Conservation (phyloP, 2,113 vertebrate species). For the Rhabdornis inornatus region DNA sequence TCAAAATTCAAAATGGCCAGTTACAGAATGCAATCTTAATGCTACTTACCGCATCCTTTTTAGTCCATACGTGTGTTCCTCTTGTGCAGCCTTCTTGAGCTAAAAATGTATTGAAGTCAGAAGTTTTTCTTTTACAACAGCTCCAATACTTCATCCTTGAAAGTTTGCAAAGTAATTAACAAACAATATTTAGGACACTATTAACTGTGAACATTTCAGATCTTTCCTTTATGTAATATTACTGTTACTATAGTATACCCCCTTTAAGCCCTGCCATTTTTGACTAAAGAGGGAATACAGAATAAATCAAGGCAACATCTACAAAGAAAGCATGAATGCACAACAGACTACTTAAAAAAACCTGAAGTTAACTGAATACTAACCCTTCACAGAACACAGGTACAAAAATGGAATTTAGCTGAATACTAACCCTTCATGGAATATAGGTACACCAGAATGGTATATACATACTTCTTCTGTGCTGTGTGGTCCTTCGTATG, state of each 20-base stretch:
- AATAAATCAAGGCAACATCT: not conserved
- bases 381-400: constrained; percentile 93
- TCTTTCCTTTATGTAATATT: not conserved
- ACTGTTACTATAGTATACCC: not conserved
- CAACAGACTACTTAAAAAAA: not conserved
- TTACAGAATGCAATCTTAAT: not conserved
- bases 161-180: constrained; percentile 13
- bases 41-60: constrained; percentile 85
- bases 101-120: constrained; percentile 93
- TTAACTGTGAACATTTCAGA: not conserved
- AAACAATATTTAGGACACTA: not conserved
- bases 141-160: constrained; percentile 98
- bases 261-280: not conserved
- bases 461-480: constrained; percentile 83
- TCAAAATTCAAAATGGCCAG: not conserved
- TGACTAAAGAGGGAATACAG: not conserved
- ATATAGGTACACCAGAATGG: constrained; percentile 92
- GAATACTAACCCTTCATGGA: constrained; percentile 90
- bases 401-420: constrained; percentile 11
- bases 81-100: constrained; percentile 90
- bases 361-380: not conserved
- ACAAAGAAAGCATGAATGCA: not conserved
- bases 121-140: constrained; percentile 96
- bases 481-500: constrained; percentile 80
- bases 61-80: constrained; percentile 88